phyloP scores from a whole-genome alignment of 37 sponge, comb jelly and placozoan genomes.

The Cliona cf. orientalis region DNA sequence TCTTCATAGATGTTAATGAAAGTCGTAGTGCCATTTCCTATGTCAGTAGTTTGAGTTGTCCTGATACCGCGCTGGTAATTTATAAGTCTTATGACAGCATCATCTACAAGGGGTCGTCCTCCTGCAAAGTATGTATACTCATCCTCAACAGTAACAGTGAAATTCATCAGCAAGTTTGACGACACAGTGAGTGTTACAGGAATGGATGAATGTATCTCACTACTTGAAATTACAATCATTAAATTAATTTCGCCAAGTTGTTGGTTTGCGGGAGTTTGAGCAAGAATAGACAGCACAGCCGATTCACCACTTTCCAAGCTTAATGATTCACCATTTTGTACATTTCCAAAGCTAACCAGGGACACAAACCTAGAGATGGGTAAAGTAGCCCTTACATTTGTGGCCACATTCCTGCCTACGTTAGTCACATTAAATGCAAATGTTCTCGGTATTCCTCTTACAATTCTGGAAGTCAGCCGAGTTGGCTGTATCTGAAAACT shows the following conservation, averaged over 20 bases:
- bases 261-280: neutral
- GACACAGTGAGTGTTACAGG: constrained; percentile 26
- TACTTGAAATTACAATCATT: constrained; percentile 5
- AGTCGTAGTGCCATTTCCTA: constrained; percentile 19
- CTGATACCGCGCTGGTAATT: constrained; percentile 19
- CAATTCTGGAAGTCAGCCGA: constrained; percentile 7
- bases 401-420: constrained; percentile 23
- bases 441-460: constrained; percentile 17
- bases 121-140: constrained; percentile 54
- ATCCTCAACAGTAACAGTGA: constrained; percentile 40
- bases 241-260: constrained; percentile 23
- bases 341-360: constrained; percentile 34
- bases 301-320: constrained; percentile 31
- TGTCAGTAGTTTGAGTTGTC: constrained; percentile 5
- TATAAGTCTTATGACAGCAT: constrained; percentile 23
- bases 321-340: neutral
- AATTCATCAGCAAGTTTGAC: constrained; percentile 31
- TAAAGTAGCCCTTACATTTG: constrained; percentile 11
- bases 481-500: constrained; percentile 14
- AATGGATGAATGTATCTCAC: neutral
- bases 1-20: constrained; percentile 40
- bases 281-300: constrained; percentile 18
- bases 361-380: constrained; percentile 15
- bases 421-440: constrained; percentile 41
- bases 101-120: constrained; percentile 33